Evolutionary conservation across 1,140 invertebrate genomes (phyloP).

Genomic region (Danaus melanippus): DNA sequence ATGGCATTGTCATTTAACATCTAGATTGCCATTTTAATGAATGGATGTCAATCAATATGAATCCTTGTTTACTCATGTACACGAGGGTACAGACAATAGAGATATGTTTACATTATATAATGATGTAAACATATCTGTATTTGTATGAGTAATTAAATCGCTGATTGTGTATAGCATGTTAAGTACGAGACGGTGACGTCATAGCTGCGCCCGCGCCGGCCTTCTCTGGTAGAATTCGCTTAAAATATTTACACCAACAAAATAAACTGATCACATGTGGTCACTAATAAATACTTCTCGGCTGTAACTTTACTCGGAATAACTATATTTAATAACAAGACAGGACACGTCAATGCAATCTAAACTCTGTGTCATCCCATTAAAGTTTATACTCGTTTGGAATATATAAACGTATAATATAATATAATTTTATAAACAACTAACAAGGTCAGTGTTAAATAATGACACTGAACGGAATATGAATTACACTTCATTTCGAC

Average conservation of each 20-base stretch:
- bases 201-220: conserved; percentile 13
- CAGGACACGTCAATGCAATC: background rate
- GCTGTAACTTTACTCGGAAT: conserved; percentile 6
- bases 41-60: too few relatives aligned
- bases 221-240: conserved; percentile 8
- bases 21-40: too few relatives aligned
- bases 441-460: conserved; percentile 21
- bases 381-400: background rate
- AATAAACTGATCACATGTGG: conserved; percentile 7
- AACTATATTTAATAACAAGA: conserved; percentile 3
- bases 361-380: background rate
- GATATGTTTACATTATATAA: too few relatives aligned
- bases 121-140: too few relatives aligned
- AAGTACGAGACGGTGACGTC: conserved; percentile 16
- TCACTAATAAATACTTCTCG: background rate
- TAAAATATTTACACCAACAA: conserved; percentile 8
- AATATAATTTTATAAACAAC: conserved; percentile 3
- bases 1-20: too few relatives aligned
- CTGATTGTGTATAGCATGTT: too few relatives aligned
- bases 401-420: background rate
- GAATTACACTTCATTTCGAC: background rate
- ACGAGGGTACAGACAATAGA: too few relatives aligned
- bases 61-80: too few relatives aligned
- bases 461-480: conserved; percentile 10
- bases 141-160: too few relatives aligned